Conservation (phyloP, 1,140 invertebrate genomes). For the Drosophila gunungcola region DNA sequence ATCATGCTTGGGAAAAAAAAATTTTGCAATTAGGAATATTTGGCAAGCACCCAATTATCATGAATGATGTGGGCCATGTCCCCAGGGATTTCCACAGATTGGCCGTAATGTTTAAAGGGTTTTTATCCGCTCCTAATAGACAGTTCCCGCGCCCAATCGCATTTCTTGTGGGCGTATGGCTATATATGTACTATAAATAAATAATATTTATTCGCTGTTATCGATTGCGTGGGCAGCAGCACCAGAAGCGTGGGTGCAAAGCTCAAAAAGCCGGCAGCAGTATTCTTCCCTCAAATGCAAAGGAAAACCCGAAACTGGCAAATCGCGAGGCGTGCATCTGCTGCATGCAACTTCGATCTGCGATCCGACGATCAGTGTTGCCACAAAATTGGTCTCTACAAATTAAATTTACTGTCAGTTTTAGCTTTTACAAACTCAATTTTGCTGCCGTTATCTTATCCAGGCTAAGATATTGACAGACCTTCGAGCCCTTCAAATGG, state of each 20-base stretch:
- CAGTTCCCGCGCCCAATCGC: background rate
- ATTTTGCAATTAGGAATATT: too few species aligned
- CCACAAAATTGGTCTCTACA: background rate
- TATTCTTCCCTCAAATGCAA: background rate
- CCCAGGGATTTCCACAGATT: conserved; percentile 30
- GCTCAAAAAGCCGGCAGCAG: conserved; percentile 20
- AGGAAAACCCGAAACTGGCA: conserved; percentile 4
- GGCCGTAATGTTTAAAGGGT: conserved; percentile 10
- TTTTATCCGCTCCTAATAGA: conserved; percentile 36
- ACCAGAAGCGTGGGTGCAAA: conserved; percentile 26
- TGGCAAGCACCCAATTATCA: background rate
- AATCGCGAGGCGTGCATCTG: conserved; percentile 68
- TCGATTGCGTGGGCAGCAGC: conserved; percentile 53
- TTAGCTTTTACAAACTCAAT: background rate
- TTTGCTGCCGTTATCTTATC: conserved; percentile 15
- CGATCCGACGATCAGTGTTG: conserved; percentile 19
- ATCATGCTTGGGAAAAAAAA: too few species aligned
- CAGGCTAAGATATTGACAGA: conserved; percentile 6
- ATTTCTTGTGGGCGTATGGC: conserved; percentile 7
- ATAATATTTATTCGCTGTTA: conserved; percentile 66
- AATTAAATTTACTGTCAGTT: background rate
- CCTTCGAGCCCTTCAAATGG: conserved; percentile 12
- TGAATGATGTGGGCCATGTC: background rate
- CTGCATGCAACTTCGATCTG: conserved; percentile 41
- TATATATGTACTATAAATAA: conserved; percentile 51